phyloP scores from a whole-genome alignment of 2,797 vertebrate species.

The Loris lydekkerianus region DNA sequence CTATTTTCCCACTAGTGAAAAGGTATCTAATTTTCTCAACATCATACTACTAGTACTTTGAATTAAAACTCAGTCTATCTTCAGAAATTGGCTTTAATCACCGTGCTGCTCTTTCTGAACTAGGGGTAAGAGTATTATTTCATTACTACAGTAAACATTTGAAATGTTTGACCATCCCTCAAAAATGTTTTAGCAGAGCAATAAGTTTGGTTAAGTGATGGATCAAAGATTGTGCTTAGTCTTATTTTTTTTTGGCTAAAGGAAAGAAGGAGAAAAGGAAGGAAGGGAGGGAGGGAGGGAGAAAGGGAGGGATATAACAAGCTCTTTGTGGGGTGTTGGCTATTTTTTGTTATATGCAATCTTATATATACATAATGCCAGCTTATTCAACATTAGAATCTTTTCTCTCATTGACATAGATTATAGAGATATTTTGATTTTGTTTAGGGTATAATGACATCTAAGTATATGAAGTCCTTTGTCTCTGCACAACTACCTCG shows the following conservation, averaged over 20 bases:
- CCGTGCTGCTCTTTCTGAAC: conserved; percentile 15
- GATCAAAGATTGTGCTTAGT: background rate
- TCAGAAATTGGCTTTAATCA: background rate
- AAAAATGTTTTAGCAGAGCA: conserved; percentile 44
- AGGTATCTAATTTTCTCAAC: background rate
- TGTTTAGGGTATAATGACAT: background rate
- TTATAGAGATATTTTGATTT: background rate
- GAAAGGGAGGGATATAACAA: background rate
- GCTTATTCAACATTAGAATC: background rate
- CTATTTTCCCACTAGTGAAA: conserved; percentile 49
- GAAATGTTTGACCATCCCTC: background rate
- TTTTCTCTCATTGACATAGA: conserved; percentile 13
- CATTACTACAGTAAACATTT: background rate
- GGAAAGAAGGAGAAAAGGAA: background rate
- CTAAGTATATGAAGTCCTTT: background rate
- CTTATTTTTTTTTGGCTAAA: background rate
- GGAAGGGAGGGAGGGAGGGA: background rate
- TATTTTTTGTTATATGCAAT: conserved; percentile 7
- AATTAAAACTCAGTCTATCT: conserved; percentile 7
- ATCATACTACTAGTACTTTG: background rate
- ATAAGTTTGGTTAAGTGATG: background rate
- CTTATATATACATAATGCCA: background rate
- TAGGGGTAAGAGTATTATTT: background rate
- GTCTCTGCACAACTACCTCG: background rate
- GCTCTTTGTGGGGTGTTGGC: background rate